A percentile compares a stretch with the other conserved stretches of the same genome.
phyloP scores from a whole-genome alignment of 2,113 vertebrate genomes.

The Gymnocephalus cernua region DNA sequence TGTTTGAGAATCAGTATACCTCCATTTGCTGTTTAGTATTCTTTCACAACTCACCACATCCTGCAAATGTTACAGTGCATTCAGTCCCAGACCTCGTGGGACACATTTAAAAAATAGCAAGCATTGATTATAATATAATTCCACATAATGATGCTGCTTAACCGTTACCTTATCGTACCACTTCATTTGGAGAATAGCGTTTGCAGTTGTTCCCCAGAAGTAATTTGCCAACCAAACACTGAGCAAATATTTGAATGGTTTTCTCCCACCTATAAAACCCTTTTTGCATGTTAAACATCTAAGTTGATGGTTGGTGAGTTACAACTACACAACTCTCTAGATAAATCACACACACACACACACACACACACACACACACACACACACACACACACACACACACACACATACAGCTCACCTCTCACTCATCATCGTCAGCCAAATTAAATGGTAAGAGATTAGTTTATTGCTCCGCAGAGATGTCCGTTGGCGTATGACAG shows the following conservation, averaged over 20 bases:
- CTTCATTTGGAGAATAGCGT: not conserved
- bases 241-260: slow-evolving; percentile 57
- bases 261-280: slow-evolving; percentile 3
- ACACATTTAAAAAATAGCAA: not conserved
- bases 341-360: not conserved
- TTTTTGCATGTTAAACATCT: slow-evolving; percentile 47
- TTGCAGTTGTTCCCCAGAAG: not conserved
- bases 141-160: not conserved
- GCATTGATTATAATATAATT: not conserved
- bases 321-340: not conserved
- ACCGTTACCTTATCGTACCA: not conserved
- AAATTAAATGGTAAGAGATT: slow-evolving; percentile 32
- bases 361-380: too few species aligned
- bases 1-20: not conserved
- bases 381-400: not conserved
- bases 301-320: slow-evolving; percentile 8
- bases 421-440: not conserved
- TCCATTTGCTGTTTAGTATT: too few species aligned
- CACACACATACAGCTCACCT: not conserved
- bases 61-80: not conserved
- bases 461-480: slow-evolving; percentile 28
- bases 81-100: not conserved
- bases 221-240: not conserved
- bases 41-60: not conserved
- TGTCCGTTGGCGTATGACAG: slow-evolving; percentile 32